These are phyloP conservation scores for Asteroscopus sphinx DNA, from an alignment of 2,888 invertebrate species.

Conservation along the genomic window DNA sequence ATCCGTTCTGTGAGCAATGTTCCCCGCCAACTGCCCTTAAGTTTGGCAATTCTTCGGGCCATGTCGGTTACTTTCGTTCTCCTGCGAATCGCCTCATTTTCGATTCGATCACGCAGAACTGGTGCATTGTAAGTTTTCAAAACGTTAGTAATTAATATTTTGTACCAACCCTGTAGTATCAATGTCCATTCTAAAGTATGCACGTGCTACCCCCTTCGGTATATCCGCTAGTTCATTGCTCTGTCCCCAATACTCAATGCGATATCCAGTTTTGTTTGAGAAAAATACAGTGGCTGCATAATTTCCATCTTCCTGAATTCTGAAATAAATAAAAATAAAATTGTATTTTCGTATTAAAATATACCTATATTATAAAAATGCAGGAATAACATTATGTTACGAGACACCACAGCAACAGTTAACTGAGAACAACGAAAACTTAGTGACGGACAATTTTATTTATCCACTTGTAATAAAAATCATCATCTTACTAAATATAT, in stretches of 20 bases:
- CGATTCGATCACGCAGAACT: too few relatives aligned
- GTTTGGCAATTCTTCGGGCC: too few relatives aligned
- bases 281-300: constrained; percentile 93
- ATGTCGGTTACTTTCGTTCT: too few relatives aligned
- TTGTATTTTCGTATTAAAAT: background rate
- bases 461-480: background rate
- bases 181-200: constrained; percentile 93
- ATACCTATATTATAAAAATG: too few relatives aligned
- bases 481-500: background rate
- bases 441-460: too few relatives aligned
- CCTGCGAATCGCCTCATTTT: too few relatives aligned
- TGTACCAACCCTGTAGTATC: constrained; percentile 92
- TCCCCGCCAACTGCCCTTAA: too few relatives aligned
- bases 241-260: constrained; percentile 94
- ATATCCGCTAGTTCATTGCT: constrained; percentile 92
- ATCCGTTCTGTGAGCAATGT: too few relatives aligned
- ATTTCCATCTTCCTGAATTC: constrained; percentile 93
- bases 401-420: too few relatives aligned
- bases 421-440: too few relatives aligned
- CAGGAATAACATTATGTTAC: too few relatives aligned
- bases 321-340: constrained; percentile 56
- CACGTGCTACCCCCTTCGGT: constrained; percentile 92
- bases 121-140: too few relatives aligned
- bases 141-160: background rate
- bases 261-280: constrained; percentile 92